Percentiles rank a stretch among this genome's conserved stretches.
phyloP scores from a whole-genome alignment of 2,113 vertebrate species.

The Mustelus asterias region DNA sequence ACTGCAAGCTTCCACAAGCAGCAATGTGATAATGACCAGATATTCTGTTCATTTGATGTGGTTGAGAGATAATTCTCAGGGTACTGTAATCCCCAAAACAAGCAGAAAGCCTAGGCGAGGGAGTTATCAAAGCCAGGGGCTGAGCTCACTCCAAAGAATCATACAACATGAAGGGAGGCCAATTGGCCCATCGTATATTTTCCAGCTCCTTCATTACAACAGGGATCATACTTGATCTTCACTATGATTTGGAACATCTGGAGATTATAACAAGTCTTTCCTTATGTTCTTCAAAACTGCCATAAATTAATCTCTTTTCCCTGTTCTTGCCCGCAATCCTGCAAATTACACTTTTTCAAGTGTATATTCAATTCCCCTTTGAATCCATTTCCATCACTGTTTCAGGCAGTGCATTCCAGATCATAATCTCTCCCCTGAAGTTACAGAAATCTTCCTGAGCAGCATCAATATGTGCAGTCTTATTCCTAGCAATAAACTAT shows the following conservation, averaged over 20 bases:
- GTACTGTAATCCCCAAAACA: not conserved
- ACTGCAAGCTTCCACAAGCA: not conserved
- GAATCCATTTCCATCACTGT: not conserved
- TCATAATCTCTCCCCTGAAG: not conserved
- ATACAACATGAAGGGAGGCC: not conserved
- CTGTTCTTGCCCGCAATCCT: not conserved
- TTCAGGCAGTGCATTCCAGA: not conserved
- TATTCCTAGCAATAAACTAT: too few species aligned
- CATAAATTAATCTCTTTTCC: not conserved
- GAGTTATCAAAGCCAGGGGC: not conserved
- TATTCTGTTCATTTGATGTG: too few species aligned
- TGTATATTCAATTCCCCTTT: not conserved
- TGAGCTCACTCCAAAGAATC: not conserved
- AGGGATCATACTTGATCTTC: not conserved
- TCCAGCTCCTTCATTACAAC: not conserved
- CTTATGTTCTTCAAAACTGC: not conserved
- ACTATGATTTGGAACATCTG: not conserved
- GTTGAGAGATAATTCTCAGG: not conserved
- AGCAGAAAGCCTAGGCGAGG: not conserved
- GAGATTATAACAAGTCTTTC: not conserved
- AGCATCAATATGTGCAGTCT: too few species aligned
- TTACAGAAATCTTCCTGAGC: too few species aligned
- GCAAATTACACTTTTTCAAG: not conserved
- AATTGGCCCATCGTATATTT: not conserved
- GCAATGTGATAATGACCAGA: not conserved